Evolutionary conservation across 2,888 invertebrate species (phyloP).

Genomic region (Trichogramma evanescens): DNA sequence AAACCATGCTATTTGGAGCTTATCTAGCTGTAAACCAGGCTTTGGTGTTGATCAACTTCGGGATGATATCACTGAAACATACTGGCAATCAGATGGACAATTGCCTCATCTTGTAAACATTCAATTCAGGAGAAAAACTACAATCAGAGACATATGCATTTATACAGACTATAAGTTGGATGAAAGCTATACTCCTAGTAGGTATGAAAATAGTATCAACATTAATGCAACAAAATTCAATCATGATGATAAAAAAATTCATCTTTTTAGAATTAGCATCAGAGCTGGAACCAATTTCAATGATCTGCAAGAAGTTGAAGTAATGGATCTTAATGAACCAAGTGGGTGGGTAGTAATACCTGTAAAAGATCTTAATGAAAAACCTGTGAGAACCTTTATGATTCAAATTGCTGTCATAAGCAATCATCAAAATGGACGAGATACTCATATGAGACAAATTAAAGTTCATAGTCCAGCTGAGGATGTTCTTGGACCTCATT

Average conservation of each 20-base stretch:
- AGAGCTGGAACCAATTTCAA: slow-evolving; percentile 93
- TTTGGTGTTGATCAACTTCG: slow-evolving; percentile 96
- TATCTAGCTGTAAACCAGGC: slow-evolving; percentile 97
- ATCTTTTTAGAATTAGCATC: slow-evolving; percentile 66
- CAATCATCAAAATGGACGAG: slow-evolving; percentile 98
- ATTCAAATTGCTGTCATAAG: slow-evolving; percentile 92
- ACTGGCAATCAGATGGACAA: slow-evolving; percentile 99
- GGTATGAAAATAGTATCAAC: slow-evolving; percentile 40
- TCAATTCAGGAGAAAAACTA: slow-evolving; percentile 90
- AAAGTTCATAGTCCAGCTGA: slow-evolving; percentile 84
- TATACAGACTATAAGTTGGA: slow-evolving; percentile 97
- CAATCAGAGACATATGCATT: slow-evolving; percentile 89
- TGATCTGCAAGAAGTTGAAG: slow-evolving; percentile 92
- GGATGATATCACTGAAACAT: slow-evolving; percentile 93
- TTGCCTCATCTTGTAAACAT: slow-evolving; percentile 96
- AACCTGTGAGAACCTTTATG: slow-evolving; percentile 90
- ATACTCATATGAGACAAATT: slow-evolving; percentile 96
- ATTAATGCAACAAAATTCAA: not conserved
- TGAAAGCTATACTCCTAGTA: slow-evolving; percentile 96
- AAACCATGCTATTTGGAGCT: slow-evolving; percentile 91
- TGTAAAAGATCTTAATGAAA: slow-evolving; percentile 78
- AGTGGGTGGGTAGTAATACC: slow-evolving; percentile 95
- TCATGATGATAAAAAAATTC: not conserved
- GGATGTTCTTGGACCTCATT: slow-evolving; percentile 58
- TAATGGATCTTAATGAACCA: slow-evolving; percentile 88